A percentile compares a stretch with the other conserved stretches of the same genome.
Evolutionary conservation across 2,888 invertebrate species (phyloP).

Genomic region (Aphrophora alni): DNA sequence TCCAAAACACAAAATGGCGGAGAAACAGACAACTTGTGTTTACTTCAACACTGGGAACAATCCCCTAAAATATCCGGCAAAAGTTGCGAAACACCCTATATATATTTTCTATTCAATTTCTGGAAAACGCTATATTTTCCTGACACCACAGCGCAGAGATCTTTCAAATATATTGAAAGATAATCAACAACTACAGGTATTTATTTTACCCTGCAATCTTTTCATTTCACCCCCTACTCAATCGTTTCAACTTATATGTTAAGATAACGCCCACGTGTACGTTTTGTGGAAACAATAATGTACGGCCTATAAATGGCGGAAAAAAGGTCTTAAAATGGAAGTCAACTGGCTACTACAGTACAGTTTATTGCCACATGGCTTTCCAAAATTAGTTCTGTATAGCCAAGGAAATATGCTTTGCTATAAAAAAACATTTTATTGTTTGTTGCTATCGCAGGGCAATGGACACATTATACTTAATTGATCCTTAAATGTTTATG

Average conservation of each 20-base stretch:
- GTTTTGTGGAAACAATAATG: background rate
- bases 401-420: background rate
- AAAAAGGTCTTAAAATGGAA: slow-evolving; percentile 7
- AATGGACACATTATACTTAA: slow-evolving; percentile 6
- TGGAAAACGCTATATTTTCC: too few species aligned
- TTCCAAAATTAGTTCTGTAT: slow-evolving; percentile 1
- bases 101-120: too few species aligned
- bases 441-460: background rate
- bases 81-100: too few species aligned
- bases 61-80: too few species aligned
- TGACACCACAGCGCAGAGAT: too few species aligned
- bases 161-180: too few species aligned
- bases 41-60: too few species aligned
- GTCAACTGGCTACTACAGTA: background rate
- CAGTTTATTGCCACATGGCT: background rate
- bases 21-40: too few species aligned
- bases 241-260: background rate
- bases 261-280: background rate
- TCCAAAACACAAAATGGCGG: too few species aligned
- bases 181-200: too few species aligned
- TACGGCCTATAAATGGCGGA: background rate
- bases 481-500: slow-evolving; percentile 9
- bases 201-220: too few species aligned
- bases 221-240: too few species aligned
- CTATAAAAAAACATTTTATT: background rate